Evolutionary conservation across 2,888 invertebrate genomes (phyloP).

Genomic region (Stenotaenia linearis): DNA sequence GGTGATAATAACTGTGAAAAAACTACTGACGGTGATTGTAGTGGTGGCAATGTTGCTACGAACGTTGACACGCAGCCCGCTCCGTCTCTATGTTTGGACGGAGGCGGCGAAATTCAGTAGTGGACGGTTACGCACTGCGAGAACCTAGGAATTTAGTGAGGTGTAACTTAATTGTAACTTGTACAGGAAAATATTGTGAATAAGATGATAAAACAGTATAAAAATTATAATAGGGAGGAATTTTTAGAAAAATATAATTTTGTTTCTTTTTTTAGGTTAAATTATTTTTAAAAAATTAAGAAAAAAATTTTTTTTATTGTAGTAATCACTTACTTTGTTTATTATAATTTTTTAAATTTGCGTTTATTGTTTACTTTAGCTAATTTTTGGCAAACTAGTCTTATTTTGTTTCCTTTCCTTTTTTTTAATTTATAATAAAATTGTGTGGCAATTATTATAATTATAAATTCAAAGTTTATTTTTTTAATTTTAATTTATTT

Average conservation of each 20-base stretch:
- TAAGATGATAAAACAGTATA: slow-evolving; percentile 10
- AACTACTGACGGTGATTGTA: slow-evolving; percentile 1
- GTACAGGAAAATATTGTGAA: slow-evolving; percentile 26
- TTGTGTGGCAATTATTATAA: not conserved
- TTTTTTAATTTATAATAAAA: slow-evolving; percentile 7
- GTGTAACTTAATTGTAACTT: slow-evolving; percentile 17
- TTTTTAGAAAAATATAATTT: slow-evolving; percentile 7
- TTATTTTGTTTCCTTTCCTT: not conserved
- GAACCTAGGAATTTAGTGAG: slow-evolving; percentile 14
- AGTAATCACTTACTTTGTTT: not conserved
- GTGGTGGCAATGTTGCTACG: not conserved
- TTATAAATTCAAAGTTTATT: not conserved
- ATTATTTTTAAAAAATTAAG: not conserved
- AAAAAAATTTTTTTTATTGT: not conserved
- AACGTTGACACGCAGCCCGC: not conserved
- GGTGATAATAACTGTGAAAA: not conserved
- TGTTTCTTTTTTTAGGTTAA: not conserved
- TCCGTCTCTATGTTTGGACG: not conserved
- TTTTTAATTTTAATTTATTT: not conserved
- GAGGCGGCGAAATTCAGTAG: not conserved
- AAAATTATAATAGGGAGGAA: slow-evolving; percentile 16
- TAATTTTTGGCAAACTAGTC: slow-evolving; percentile 1
- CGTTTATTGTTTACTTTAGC: not conserved
- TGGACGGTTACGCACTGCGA: not conserved
- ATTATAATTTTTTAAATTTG: not conserved